Evolutionary conservation across 2,797 vertebrate genomes (phyloP).

Genomic region (Notolepis coatsorum): DNA sequence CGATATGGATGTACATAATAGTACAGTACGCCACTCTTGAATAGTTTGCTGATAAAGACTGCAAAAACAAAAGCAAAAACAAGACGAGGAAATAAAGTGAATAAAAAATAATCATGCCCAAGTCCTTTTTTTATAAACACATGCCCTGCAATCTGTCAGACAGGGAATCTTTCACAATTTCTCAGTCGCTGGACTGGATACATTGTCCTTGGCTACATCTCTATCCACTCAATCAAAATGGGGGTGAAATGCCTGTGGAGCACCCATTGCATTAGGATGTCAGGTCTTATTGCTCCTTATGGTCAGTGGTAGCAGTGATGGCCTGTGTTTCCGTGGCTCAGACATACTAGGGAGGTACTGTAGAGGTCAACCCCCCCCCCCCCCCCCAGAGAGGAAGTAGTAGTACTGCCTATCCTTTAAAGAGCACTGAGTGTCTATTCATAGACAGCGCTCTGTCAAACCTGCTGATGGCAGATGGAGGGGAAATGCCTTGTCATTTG

Average conservation of each 20-base stretch:
- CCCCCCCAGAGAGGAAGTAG: constrained; percentile 45
- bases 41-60: constrained; percentile 31
- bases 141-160: constrained; percentile 36
- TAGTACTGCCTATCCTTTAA: constrained; percentile 27
- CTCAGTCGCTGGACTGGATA: constrained; percentile 22
- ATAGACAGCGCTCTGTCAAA: constrained; percentile 49
- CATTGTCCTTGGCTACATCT: constrained; percentile 25
- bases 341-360: not conserved
- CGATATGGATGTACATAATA: too few species aligned
- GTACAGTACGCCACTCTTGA: constrained; percentile 14
- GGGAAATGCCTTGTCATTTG: constrained; percentile 48
- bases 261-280: constrained; percentile 24
- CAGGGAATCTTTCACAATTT: constrained; percentile 31
- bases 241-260: constrained; percentile 36
- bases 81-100: constrained; percentile 20
- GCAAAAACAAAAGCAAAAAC: constrained; percentile 22
- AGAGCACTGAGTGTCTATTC: constrained; percentile 34
- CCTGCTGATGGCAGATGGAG: constrained; percentile 43
- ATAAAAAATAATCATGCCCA: constrained; percentile 21
- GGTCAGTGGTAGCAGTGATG: constrained; percentile 23
- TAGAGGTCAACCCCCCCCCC: constrained; percentile 48
- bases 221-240: constrained; percentile 36
- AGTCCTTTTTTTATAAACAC: constrained; percentile 32
- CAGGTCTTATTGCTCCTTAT: not conserved
- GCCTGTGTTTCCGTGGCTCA: constrained; percentile 21